These are phyloP conservation scores for Ictalurus furcatus DNA, from an alignment of 2,113 vertebrate genomes.

Conservation along the genomic window DNA sequence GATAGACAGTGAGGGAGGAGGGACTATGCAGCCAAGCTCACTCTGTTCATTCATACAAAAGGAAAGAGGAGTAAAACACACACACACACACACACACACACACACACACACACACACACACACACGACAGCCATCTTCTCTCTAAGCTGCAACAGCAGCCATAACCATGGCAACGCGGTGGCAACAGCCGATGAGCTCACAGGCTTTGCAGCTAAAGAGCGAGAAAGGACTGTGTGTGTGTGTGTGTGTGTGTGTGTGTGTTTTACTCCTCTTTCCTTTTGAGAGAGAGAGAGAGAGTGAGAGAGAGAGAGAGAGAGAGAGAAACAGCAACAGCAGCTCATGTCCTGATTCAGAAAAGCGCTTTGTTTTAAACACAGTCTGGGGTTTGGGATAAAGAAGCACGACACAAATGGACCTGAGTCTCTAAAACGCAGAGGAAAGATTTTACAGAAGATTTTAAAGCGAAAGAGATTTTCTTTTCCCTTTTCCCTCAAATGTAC, in stretches of 20 bases:
- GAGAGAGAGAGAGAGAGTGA: no score
- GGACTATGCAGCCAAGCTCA: slow-evolving; percentile 58
- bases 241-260: background rate
- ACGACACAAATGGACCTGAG: background rate
- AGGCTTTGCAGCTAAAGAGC: slow-evolving; percentile 62
- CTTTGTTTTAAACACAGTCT: background rate
- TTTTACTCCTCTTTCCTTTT: no score
- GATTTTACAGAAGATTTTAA: background rate
- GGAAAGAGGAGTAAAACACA: slow-evolving; percentile 22
- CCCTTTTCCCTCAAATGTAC: background rate
- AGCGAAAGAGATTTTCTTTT: background rate
- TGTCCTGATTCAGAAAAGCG: background rate
- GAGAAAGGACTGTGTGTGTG: background rate
- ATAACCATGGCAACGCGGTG: slow-evolving; percentile 77
- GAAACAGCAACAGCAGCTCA: no score
- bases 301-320: no score
- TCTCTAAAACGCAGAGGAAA: background rate
- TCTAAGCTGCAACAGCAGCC: slow-evolving; percentile 75
- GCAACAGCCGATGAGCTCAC: slow-evolving; percentile 78
- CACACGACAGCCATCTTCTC: slow-evolving; percentile 74
- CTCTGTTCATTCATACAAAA: slow-evolving; percentile 72
- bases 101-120: slow-evolving; percentile 51
- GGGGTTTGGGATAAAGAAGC: background rate
- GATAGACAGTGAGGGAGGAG: background rate
- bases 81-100: slow-evolving; percentile 29